Percentiles rank a stretch among this genome's conserved stretches.
phyloP scores from a whole-genome alignment of 2,797 vertebrate genomes.

The Pelobates cultripes region DNA sequence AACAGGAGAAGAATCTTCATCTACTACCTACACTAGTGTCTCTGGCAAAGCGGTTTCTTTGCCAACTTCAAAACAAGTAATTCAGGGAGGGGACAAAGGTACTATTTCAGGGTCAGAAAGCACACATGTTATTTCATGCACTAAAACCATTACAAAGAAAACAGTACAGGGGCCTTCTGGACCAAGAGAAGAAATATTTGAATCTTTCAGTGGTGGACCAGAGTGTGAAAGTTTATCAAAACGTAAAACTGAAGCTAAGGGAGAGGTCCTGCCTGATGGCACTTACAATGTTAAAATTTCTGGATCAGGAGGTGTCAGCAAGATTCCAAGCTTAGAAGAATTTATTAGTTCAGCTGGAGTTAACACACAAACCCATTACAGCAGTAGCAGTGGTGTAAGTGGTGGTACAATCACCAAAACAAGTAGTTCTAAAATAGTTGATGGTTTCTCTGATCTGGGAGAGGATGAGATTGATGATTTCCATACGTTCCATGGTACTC shows the following conservation, averaged over 20 bases:
- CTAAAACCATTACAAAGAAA: slow-evolving; percentile 70
- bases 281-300: slow-evolving; percentile 47
- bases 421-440: not conserved
- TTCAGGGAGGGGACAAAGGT: slow-evolving; percentile 2
- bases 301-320: slow-evolving; percentile 2
- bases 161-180: slow-evolving; percentile 68
- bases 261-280: slow-evolving; percentile 30
- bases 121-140: slow-evolving; percentile 70
- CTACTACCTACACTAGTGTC: not conserved
- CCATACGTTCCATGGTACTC: slow-evolving; percentile 31
- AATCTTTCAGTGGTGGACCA: slow-evolving; percentile 73
- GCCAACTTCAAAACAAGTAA: slow-evolving; percentile 58
- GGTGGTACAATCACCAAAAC: not conserved
- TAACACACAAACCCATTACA: not conserved
- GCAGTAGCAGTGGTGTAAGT: slow-evolving; percentile 14
- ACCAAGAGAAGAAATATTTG: slow-evolving; percentile 68
- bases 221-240: slow-evolving; percentile 69
- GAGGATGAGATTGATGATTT: slow-evolving; percentile 60
- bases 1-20: not conserved
- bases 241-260: slow-evolving; percentile 15
- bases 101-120: slow-evolving; percentile 15
- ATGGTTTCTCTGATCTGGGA: slow-evolving; percentile 55
- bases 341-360: slow-evolving; percentile 58
- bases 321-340: not conserved
- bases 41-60: slow-evolving; percentile 54